Conservation (phyloP, 2,888 invertebrate genomes). For the Epistrophe eligans region DNA sequence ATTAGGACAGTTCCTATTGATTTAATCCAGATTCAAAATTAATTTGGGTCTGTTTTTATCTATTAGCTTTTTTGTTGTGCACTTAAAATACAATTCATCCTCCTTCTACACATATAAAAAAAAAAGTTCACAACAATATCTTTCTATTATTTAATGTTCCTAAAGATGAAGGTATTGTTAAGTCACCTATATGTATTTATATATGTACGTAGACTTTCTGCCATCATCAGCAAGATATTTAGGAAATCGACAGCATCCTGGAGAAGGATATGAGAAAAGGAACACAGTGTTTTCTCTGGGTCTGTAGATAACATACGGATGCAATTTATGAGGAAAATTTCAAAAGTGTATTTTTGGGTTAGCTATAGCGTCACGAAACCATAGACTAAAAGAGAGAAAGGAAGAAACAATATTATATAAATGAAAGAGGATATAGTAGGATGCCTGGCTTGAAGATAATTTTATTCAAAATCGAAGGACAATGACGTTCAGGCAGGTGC, state of each 20-base stretch:
- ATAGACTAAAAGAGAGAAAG: slow-evolving; percentile 2
- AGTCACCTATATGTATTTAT: background rate
- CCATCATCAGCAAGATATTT: slow-evolving; percentile 45
- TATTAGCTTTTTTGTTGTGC: background rate
- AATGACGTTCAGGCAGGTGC: slow-evolving; percentile 60
- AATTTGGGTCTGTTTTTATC: slow-evolving; percentile 1
- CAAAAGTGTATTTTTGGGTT: slow-evolving; percentile 34
- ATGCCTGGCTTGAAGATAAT: slow-evolving; percentile 39
- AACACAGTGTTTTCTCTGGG: slow-evolving; percentile 56
- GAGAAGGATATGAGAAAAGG: slow-evolving; percentile 42
- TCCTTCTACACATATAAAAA: background rate
- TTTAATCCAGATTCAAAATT: slow-evolving; percentile 3
- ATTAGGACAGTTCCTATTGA: background rate
- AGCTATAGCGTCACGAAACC: background rate
- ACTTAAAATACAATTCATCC: background rate
- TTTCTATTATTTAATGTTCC: slow-evolving; percentile 24
- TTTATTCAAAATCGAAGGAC: slow-evolving; percentile 54
- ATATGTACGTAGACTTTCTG: background rate
- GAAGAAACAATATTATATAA: background rate
- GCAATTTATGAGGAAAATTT: slow-evolving; percentile 46
- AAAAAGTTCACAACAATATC: background rate
- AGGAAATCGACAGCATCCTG: slow-evolving; percentile 65
- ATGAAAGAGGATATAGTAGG: background rate
- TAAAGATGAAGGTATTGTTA: slow-evolving; percentile 4
- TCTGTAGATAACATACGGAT: slow-evolving; percentile 64